Percentiles rank a stretch among this genome's conserved stretches.
Conservation (phyloP, 2,797 vertebrate genomes). For the Gymnocypris eckloni region DNA sequence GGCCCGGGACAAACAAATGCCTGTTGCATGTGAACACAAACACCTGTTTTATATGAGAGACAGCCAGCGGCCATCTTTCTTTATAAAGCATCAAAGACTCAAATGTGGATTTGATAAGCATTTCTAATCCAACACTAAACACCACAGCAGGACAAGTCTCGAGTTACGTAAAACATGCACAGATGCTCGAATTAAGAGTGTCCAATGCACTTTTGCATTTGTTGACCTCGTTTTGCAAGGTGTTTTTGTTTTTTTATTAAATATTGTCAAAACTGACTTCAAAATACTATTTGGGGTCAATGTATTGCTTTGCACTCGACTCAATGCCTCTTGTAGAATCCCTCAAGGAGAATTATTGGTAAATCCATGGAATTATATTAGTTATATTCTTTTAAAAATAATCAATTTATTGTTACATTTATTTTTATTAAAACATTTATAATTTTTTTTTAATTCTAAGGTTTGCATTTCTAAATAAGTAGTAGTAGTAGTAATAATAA, state of each 20-base stretch:
- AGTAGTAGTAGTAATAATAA: too few species aligned
- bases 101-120: slow-evolving; percentile 25
- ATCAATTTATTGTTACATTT: too few species aligned
- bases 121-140: slow-evolving; percentile 24
- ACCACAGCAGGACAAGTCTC: background rate
- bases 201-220: background rate
- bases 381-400: too few species aligned
- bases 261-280: background rate
- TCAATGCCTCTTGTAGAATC: background rate
- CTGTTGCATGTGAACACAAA: slow-evolving; percentile 25
- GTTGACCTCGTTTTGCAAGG: background rate
- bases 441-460: too few species aligned
- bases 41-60: slow-evolving; percentile 55
- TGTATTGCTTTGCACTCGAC: background rate
- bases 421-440: too few species aligned
- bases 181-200: background rate
- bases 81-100: slow-evolving; percentile 31
- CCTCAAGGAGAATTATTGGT: background rate
- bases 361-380: background rate
- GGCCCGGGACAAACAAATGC: slow-evolving; percentile 35
- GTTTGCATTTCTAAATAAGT: too few species aligned
- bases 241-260: background rate
- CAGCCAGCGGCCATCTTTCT: slow-evolving; percentile 35
- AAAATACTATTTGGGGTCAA: background rate
- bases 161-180: slow-evolving; percentile 2